Evolutionary conservation across 2,113 vertebrate species (phyloP).

Genomic region (Neolamprologus brichardi): DNA sequence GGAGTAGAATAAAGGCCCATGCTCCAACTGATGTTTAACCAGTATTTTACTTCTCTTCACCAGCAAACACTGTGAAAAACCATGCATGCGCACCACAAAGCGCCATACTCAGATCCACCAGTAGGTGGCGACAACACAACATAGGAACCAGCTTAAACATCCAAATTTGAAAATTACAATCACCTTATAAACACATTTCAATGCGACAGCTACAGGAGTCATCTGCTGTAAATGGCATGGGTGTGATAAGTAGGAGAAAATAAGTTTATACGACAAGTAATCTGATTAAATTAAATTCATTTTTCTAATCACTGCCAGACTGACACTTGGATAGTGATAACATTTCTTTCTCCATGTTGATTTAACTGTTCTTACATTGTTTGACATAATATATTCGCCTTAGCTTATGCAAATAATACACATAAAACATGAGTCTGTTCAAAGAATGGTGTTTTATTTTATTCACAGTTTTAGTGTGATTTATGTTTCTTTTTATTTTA

Average conservation of each 20-base stretch:
- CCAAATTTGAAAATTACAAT: not conserved
- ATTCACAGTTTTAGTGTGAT: not conserved
- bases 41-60: not conserved
- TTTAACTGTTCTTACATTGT: not conserved
- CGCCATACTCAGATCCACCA: not conserved
- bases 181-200: not conserved
- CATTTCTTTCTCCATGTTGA: not conserved
- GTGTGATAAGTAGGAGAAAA: not conserved
- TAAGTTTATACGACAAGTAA: not conserved
- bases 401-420: not conserved
- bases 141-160: not conserved
- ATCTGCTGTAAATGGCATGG: not conserved
- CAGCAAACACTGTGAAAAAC: not conserved
- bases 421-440: not conserved
- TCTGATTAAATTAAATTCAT: not conserved
- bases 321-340: not conserved
- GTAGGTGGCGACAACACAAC: not conserved
- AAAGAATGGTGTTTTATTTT: not conserved
- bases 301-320: not conserved
- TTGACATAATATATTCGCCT: not conserved
- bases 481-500: not conserved
- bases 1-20: not conserved
- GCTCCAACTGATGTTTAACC: not conserved
- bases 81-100: not conserved
- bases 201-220: not conserved